Conservation (phyloP, 2,888 invertebrate genomes). For the Laspeyria flexula region DNA sequence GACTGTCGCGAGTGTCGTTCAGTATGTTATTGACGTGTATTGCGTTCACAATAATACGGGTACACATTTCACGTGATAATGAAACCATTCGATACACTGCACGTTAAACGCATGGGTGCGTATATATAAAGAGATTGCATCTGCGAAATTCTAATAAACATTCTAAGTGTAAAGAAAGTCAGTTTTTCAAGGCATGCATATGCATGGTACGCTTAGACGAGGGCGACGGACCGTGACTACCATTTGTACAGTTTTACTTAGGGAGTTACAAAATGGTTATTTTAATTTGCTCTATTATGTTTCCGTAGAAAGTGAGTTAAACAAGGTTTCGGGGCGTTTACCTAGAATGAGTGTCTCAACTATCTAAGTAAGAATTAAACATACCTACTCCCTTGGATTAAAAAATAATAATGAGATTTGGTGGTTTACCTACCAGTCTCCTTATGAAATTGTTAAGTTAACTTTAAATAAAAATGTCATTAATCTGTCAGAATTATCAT, state of each 20-base stretch:
- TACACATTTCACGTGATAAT: conserved; percentile 37
- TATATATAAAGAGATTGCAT: conserved; percentile 68
- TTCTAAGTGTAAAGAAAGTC: conserved; percentile 78
- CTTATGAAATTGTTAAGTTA: too few relatives aligned
- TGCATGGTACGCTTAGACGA: conserved; percentile 64
- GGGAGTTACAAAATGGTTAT: conserved; percentile 23
- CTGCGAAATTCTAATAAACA: conserved; percentile 70
- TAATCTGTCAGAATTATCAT: too few relatives aligned
- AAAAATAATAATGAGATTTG: too few relatives aligned
- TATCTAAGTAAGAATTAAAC: neutral
- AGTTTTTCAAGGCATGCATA: conserved; percentile 75
- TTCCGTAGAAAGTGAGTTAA: conserved; percentile 5
- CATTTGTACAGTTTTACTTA: conserved; percentile 36
- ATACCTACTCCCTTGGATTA: too few relatives aligned
- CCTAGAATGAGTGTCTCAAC: neutral
- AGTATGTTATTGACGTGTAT: conserved; percentile 11
- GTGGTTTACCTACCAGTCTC: too few relatives aligned
- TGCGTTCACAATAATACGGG: conserved; percentile 10
- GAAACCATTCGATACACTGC: conserved; percentile 42
- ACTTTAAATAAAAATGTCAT: too few relatives aligned
- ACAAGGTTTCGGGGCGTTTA: neutral
- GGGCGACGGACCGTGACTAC: conserved; percentile 63
- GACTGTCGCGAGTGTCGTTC: neutral
- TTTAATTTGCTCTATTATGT: conserved; percentile 3
- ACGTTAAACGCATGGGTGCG: conserved; percentile 62